Evolutionary conservation across 2,113 vertebrate genomes (phyloP), one percentile per base, ranked within the genome.

Genomic region (Miniopterus natalensis): DNA sequence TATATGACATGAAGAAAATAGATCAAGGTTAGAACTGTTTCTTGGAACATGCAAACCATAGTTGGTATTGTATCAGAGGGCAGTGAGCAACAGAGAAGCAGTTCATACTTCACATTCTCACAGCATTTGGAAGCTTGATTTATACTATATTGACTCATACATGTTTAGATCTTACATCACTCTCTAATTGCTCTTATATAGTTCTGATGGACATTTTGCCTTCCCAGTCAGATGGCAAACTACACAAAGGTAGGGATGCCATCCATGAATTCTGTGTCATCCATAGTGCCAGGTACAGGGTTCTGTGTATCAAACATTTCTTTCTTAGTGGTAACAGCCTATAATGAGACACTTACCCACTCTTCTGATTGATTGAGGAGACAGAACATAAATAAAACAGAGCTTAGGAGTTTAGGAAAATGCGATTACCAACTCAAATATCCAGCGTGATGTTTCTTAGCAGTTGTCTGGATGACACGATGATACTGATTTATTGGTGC

Each of bases 161-260:
- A 31, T 94, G 49, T 84, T 91, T 77, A 85, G 59, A 65, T 27
- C 17, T 81, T 84, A 17, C 14, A 31, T 89, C 79, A 70, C 2
- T 77, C 73, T 63, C 3, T 66, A 55, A 83, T 65, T 95, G 29
- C 31, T 90, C 51, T 79, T 68, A 63, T 55, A 70, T 79, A 71
- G 42, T 75, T 92, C 84, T 89, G 84, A 92, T 71, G 63, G 65
- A 25, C 5, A 74, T 89, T 94, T 91, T 89, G 84, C 3, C n/a
- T 75, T 23, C n/a, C 40, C 17, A 93, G 57, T 77, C 55, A 81
- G 71, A 73, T 63, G 78, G 53, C 31, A 86, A 83, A 74, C 53
- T 68, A 36, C 51, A 84, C 68, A 47, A 80, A 87, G 63, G 36
- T 15, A 70, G 53, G 36, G 5, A 21, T 65, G 59, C 36, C 27